Evolutionary conservation across 2,113 vertebrate genomes (phyloP).

Genomic region (Falco punctatus): DNA sequence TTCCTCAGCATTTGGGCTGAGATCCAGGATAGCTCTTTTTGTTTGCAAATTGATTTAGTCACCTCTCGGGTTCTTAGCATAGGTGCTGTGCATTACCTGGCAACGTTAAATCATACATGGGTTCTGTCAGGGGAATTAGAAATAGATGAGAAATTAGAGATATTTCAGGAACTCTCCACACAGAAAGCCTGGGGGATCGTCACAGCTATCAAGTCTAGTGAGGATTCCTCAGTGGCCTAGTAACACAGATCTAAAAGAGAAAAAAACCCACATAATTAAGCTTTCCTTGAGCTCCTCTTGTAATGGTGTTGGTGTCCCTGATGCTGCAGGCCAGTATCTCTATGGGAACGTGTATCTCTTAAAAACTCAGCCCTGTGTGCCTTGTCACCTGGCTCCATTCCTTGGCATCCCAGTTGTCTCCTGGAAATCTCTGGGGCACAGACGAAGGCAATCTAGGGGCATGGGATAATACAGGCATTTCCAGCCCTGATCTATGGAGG

Average conservation of each 20-base stretch:
- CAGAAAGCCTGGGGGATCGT: background rate
- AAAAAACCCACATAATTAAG: background rate
- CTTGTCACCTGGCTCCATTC: background rate
- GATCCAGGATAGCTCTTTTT: background rate
- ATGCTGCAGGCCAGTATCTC: background rate
- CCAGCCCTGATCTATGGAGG: background rate
- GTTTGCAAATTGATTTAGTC: background rate
- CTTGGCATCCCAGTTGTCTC: fast-evolving
- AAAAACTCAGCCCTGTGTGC: background rate
- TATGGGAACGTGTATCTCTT: background rate
- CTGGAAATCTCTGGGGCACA: background rate
- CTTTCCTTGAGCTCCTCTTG: background rate
- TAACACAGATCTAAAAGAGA: background rate
- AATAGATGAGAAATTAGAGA: background rate
- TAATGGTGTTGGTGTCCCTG: background rate
- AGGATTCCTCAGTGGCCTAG: background rate
- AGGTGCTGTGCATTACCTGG: background rate
- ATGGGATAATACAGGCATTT: background rate
- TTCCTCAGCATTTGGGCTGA: background rate
- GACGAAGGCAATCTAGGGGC: background rate
- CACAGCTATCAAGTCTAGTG: background rate
- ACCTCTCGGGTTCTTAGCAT: background rate
- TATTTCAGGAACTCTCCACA: background rate
- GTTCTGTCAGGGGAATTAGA: background rate
- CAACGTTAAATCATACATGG: background rate